Evolutionary conservation across 2,797 vertebrate species (phyloP), one percentile per base, ranked within the genome.

Genomic region (Fistularia commersonii): DNA sequence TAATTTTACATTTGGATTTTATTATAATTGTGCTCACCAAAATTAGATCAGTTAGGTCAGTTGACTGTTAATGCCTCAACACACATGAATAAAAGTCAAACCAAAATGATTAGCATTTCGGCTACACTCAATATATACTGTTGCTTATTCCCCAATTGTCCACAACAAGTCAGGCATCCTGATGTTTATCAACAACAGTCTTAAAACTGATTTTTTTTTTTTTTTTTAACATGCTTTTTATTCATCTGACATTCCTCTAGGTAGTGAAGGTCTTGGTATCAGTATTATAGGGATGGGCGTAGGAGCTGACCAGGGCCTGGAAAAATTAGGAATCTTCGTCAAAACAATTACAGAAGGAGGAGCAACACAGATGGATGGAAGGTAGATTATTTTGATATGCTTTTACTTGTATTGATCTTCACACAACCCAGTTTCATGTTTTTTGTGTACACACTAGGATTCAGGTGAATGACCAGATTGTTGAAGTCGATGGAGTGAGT

Each of bases 231-330:
- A 23, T 23, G 23, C 4, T 23, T 23, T 23, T 23, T 23, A 36
- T 36, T 36, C 7, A 36, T 10, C 35, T 8, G 35, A 8, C 35
- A 8, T 36, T 6, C 35, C 32, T 51, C 14, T 51, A 97, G 95
- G 91, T 74, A 87, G 92, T 1, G 91, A 92, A 2, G 95, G 93
- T 39, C 85, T 97, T 54, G 95, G 95, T 50, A 96, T 97, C 80
- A 95, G 93, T 63, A 97, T 97, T 59, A 95, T 96, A 56, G 94
- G 94, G 60, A 96, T 97, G 94, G 94, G 94, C 41, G 94, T 96
- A 32, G 94, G 93, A 49, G 94, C 93, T 15, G 95, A 97, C 75
- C 93, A 95, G 59, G 95, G 94, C 10, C 76, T 96, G 83, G 94
- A 95, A 77, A 95, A 96, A 77, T 83, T 96, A 39, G 93, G 93